Conservation (phyloP, 1,140 invertebrate species). For the Brachionus sp. region DNA sequence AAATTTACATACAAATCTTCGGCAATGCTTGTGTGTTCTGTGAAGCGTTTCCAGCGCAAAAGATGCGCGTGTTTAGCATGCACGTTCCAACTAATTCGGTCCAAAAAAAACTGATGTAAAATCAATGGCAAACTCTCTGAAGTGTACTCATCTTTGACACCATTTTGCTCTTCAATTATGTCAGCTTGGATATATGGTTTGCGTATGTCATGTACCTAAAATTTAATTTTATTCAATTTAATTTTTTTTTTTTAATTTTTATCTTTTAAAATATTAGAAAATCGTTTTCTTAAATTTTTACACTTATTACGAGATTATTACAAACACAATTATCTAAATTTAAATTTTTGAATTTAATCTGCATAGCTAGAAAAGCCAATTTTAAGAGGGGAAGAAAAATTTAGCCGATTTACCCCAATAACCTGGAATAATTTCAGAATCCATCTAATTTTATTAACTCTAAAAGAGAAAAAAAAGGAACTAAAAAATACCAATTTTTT, state of each 20-base stretch:
- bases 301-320: too few relatives aligned
- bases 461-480: too few relatives aligned
- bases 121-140: slow-evolving; percentile 53
- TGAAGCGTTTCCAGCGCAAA: slow-evolving; percentile 58
- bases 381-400: too few relatives aligned
- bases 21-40: slow-evolving; percentile 54
- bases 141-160: slow-evolving; percentile 53
- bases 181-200: slow-evolving; percentile 56
- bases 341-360: too few relatives aligned
- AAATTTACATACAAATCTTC: slow-evolving; percentile 55
- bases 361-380: too few relatives aligned
- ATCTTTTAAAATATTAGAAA: too few relatives aligned
- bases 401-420: too few relatives aligned
- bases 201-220: slow-evolving; percentile 55
- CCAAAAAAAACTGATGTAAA: slow-evolving; percentile 52
- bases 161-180: slow-evolving; percentile 55
- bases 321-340: too few relatives aligned
- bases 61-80: slow-evolving; percentile 56
- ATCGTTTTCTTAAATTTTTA: too few relatives aligned
- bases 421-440: too few relatives aligned
- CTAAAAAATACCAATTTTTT: too few relatives aligned
- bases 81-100: slow-evolving; percentile 53
- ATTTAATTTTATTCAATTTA: background rate
- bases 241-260: background rate
- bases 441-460: too few relatives aligned